Evolutionary conservation across 2,888 invertebrate species (phyloP), one percentile per base, ranked within the genome.

Genomic region (Torymus tubicola): DNA sequence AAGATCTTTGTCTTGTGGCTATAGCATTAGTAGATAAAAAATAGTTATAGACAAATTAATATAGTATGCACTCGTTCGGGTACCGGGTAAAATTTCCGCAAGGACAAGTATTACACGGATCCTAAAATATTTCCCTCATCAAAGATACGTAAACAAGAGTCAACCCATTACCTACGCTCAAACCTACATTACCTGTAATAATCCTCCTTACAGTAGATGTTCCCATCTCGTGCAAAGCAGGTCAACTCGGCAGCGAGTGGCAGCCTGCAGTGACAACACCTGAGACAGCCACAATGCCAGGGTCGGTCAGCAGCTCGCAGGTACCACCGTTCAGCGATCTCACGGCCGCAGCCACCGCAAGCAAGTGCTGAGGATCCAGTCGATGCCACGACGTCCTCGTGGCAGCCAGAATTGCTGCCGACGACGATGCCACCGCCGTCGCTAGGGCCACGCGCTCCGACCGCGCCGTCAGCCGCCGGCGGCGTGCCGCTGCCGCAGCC

Each of bases 151-250:
- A 21, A 21, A 21, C 1, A 21, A 21, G 2, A 21, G 21, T 21
- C 21, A 2, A 21, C 21, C 21, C 2, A 2, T 21, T 21, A 21
- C 21, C 21, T 21, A 21, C 21, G 2, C 21, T 21, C 1, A 2
- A 21, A 21, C 1, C 1, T 21, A 21, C 21, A 21, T 21, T 21
- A 97, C 98, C 97, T 95, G 92, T 96, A 97, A 90, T 98, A 98
- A 91, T 98, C 98, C 87, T 97, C 97, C 90, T 97, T 97, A 93
- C 98, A 98, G 91, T 96, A 98, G 86, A 98, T 97, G 90, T 95
- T 95, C 74, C 97, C 96, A 87, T 97, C 96, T 84, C 96, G 92
- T 12, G 96, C 95, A 91, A 97, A 98, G 92, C 98, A 98, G 85
- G 97, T 96, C 83, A 96, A 93, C 89, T 97, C 96, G 10, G 96